These are phyloP conservation scores for Channallabes apus DNA, from an alignment of 2,797 vertebrate species.

Conservation along the genomic window DNA sequence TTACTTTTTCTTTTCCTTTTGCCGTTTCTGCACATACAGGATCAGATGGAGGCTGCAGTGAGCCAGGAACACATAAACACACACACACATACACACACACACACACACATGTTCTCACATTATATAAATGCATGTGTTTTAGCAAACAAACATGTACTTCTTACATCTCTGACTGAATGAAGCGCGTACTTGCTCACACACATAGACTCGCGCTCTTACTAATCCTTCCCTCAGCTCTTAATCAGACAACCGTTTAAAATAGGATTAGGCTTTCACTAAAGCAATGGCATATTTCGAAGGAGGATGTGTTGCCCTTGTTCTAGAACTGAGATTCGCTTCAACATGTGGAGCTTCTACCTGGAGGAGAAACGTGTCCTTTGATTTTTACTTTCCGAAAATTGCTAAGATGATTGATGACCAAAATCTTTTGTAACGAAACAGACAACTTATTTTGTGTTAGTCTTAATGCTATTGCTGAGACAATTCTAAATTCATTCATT, in stretches of 20 bases:
- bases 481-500: too few relatives aligned
- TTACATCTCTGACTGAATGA: slow-evolving; percentile 36
- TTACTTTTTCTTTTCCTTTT: slow-evolving; percentile 36
- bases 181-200: slow-evolving; percentile 29
- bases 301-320: slow-evolving; percentile 66
- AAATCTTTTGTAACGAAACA: neutral
- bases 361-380: slow-evolving; percentile 46
- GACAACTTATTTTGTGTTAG: too few relatives aligned
- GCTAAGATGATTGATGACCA: neutral
- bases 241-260: slow-evolving; percentile 79
- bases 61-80: slow-evolving; percentile 19
- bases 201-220: slow-evolving; percentile 42
- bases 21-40: slow-evolving; percentile 28
- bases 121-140: slow-evolving; percentile 44
- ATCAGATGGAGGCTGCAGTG: neutral
- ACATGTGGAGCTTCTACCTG: slow-evolving; percentile 50
- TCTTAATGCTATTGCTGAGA: neutral
- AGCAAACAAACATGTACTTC: slow-evolving; percentile 34
- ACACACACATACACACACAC: slow-evolving; percentile 17
- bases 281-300: slow-evolving; percentile 66
- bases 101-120: slow-evolving; percentile 24
- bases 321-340: slow-evolving; percentile 62
- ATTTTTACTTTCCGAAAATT: slow-evolving; percentile 18
- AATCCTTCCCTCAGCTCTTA: slow-evolving; percentile 71
- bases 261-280: slow-evolving; percentile 71